Conservation (phyloP, 2,797 vertebrate genomes). For the Microcaecilia unicolor region DNA sequence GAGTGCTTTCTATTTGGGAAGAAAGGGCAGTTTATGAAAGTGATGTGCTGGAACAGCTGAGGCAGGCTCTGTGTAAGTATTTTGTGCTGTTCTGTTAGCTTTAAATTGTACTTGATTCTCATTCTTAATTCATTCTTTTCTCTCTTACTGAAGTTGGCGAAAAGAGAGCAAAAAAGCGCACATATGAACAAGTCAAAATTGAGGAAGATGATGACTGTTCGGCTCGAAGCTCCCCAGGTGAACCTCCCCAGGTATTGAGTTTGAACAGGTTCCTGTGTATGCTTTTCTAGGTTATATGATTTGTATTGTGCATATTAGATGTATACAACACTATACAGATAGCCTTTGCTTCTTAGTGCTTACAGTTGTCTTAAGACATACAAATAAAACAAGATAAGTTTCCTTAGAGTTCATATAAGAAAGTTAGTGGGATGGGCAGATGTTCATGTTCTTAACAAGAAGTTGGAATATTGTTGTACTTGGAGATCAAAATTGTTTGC, state of each 20-base stretch:
- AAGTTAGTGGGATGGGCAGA: too few species aligned
- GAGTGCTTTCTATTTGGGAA: conserved; percentile 95
- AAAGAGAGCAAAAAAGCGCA: conserved; percentile 83
- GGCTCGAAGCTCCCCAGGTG: conserved; percentile 75
- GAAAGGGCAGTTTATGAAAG: conserved; percentile 94
- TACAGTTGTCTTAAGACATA: too few species aligned
- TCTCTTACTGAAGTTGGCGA: conserved; percentile 69
- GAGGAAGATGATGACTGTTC: conserved; percentile 77
- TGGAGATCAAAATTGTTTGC: too few species aligned
- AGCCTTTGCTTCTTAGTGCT: too few species aligned
- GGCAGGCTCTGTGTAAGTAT: conserved; percentile 84
- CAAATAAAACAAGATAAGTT: too few species aligned
- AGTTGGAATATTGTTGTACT: too few species aligned
- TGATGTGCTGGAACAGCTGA: conserved; percentile 85
- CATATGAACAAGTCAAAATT: conserved; percentile 84
- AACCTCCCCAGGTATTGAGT: conserved; percentile 80
- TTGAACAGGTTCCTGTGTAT: too few species aligned
- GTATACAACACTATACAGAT: too few species aligned
- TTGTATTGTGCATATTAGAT: too few species aligned
- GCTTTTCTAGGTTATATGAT: too few species aligned
- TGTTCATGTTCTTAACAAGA: too few species aligned
- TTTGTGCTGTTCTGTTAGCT: neutral
- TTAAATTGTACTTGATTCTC: neutral
- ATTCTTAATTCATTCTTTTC: conserved; percentile 1
- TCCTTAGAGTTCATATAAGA: too few species aligned